Base-by-base conservation (phyloP, 2,888 invertebrate genomes). In the Congeria kusceri region DNA sequence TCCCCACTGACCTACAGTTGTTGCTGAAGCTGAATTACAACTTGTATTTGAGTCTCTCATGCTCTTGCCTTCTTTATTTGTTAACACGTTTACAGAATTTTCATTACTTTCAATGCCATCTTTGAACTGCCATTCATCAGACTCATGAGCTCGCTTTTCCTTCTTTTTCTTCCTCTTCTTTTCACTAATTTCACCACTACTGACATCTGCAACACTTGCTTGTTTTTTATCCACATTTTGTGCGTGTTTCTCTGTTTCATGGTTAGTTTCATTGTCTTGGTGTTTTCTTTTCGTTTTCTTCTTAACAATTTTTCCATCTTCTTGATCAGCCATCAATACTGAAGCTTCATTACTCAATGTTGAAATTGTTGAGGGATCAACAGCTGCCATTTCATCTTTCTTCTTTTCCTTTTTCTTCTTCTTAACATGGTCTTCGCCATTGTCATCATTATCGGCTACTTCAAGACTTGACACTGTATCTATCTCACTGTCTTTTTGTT, bases 1-100 rank as follows among this genome's bases (percentile, higher is more conserved):
- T 25, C 76, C 78, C 90, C 90, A 90, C 70, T 90, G 89, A 11
- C 89, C 88, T n/a, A 74, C 56, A 7, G 28, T 53, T 25, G 53
- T 9, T 9, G 49, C 56, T 53, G 15, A 39, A 47, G 15, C n/a
- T 65, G 53, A 13, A 18, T 65, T 44, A 27, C 23, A 20, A 56
- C 53, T n/a, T 15, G 25, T 46, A 20, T 58, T 58, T 39, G 15
- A 39, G 39, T 39, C n/a, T n/a, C n/a, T n/a, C n/a, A n/a, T n/a
- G n/a, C n/a, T 15, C 11, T 32, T 56, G 15, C 56, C 15, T 46
- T 66, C 72, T 39, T 80, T 75, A 23, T 74, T 69, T 32, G 77
- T 73, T 25, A 70, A 75, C 11, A 58, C 70, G 7, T 67, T 69
- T 64, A 56, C 20, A 57, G 58, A 62, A 46, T 70, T 64, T 13